phyloP scores from a whole-genome alignment of 2,113 vertebrate genomes.

The Colistium nudipinnis region DNA sequence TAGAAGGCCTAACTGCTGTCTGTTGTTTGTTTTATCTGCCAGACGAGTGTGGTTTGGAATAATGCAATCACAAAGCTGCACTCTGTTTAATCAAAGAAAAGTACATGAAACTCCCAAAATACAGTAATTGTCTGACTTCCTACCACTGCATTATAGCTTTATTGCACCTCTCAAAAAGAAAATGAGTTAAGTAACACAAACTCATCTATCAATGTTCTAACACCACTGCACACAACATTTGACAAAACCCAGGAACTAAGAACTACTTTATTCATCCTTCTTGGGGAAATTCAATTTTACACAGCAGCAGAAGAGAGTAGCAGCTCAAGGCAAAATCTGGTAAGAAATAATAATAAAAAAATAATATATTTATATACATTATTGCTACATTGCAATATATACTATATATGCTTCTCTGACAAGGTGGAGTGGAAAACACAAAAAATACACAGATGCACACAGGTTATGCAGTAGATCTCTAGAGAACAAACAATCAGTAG shows the following conservation, averaged over 20 bases:
- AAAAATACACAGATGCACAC: no score
- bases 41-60: constrained; percentile 1
- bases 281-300: not conserved
- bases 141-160: not conserved
- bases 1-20: not conserved
- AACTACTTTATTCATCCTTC: no score
- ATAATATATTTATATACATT: no score
- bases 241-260: not conserved
- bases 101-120: not conserved
- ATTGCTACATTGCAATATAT: no score
- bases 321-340: no score
- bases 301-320: no score
- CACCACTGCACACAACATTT: not conserved
- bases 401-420: no score
- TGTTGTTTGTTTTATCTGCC: constrained; percentile 17
- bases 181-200: not conserved
- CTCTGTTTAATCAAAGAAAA: not conserved
- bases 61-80: not conserved
- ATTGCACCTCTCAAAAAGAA: not conserved
- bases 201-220: no score
- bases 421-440: no score
- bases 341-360: no score
- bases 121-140: not conserved
- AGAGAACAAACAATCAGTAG: no score
- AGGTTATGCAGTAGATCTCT: no score